A percentile compares a stretch with the other conserved stretches of the same genome.
Conservation (phyloP, 2,113 vertebrate genomes). For the Sprattus sprattus region DNA sequence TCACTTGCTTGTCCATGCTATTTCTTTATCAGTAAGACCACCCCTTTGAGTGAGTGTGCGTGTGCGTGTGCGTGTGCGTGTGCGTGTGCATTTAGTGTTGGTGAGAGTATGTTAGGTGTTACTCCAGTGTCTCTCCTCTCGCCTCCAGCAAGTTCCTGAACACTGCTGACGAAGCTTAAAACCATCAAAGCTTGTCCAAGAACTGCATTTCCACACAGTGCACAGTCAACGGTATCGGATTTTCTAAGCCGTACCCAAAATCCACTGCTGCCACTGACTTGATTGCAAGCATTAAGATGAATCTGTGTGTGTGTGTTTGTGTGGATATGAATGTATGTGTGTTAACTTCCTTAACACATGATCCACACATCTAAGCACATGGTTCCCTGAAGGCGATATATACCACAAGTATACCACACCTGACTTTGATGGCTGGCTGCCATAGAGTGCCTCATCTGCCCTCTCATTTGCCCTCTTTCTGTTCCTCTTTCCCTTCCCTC, state of each 20-base stretch:
- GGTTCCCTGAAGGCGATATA: background rate
- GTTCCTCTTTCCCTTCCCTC: background rate
- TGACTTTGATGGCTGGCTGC: background rate
- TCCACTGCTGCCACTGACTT: background rate
- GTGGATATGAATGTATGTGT: background rate
- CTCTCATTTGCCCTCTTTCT: background rate
- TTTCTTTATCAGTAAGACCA: background rate
- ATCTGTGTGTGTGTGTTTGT: background rate
- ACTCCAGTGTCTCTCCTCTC: background rate
- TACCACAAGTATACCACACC: background rate
- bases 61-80: constrained; percentile 3
- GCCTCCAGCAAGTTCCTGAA: background rate
- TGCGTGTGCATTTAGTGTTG: background rate
- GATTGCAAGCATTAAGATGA: background rate
- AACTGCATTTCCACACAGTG: background rate
- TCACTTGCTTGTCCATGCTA: background rate
- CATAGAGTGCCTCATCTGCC: background rate
- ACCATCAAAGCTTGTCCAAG: constrained; percentile 6
- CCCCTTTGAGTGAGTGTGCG: background rate
- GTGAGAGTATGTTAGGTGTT: background rate
- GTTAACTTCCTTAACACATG: background rate
- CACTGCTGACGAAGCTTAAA: background rate
- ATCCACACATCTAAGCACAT: background rate
- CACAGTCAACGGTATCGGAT: background rate
- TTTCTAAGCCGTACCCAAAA: background rate